These are phyloP conservation scores for Monopis laevigella DNA, from an alignment of 2,888 invertebrate species.

Conservation along the genomic window DNA sequence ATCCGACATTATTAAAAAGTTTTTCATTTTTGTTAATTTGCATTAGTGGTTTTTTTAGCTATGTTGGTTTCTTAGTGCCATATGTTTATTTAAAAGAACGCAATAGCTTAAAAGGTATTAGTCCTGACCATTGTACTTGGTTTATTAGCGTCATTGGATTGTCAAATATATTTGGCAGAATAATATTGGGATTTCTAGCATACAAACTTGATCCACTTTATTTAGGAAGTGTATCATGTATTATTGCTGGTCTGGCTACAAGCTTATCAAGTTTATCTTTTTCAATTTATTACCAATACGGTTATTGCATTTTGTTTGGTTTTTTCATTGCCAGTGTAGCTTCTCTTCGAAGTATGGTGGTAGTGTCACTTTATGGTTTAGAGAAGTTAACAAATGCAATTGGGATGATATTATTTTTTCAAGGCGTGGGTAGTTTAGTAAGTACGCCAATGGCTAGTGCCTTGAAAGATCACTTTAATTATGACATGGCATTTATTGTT, in stretches of 20 bases:
- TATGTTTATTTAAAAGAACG: conserved; percentile 44
- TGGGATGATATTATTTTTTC: conserved; percentile 46
- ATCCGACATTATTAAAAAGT: conserved; percentile 39
- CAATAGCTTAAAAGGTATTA: conserved; percentile 35
- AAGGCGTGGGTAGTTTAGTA: conserved; percentile 46
- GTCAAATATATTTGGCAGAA: conserved; percentile 39
- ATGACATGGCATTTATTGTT: conserved; percentile 35
- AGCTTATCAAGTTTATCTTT: conserved; percentile 36
- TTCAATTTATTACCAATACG: conserved; percentile 41
- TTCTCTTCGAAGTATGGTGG: conserved; percentile 37
- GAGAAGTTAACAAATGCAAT: conserved; percentile 53
- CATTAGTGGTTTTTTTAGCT: conserved; percentile 35
- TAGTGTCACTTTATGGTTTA: conserved; percentile 49
- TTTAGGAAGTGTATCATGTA: conserved; percentile 26
- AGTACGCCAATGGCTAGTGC: conserved; percentile 44
- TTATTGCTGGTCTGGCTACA: conserved; percentile 34
- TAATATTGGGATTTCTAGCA: conserved; percentile 36
- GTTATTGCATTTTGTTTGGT: conserved; percentile 38
- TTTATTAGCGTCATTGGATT: conserved; percentile 47
- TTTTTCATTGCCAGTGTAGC: conserved; percentile 36
- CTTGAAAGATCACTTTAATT: conserved; percentile 36
- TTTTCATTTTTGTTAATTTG: conserved; percentile 38
- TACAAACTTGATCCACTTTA: conserved; percentile 35
- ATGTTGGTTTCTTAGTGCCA: conserved; percentile 44
- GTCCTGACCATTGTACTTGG: conserved; percentile 31